Percentiles rank a stretch among this genome's conserved stretches.
These are phyloP conservation scores for Alloscopus bannaensis DNA, from an alignment of 2,888 invertebrate species.

Conservation along the genomic window DNA sequence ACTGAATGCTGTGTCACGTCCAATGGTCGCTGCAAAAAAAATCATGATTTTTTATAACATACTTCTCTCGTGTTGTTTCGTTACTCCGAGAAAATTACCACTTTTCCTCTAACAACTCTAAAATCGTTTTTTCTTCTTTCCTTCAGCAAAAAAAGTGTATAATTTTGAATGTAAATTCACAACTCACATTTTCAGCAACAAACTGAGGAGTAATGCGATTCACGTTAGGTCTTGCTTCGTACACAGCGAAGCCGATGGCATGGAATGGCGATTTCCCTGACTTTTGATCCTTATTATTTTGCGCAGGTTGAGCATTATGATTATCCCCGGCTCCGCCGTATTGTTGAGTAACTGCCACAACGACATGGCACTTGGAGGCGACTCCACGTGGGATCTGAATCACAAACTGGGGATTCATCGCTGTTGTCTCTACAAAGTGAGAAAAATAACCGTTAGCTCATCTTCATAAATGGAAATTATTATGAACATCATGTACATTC, in stretches of 20 bases:
- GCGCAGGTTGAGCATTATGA: conserved; percentile 61
- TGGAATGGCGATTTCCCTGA: conserved; percentile 77
- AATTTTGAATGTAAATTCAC: not conserved
- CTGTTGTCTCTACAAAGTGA: conserved; percentile 79
- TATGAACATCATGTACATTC: not conserved
- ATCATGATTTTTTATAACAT: conserved; percentile 2
- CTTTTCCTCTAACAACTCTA: not conserved
- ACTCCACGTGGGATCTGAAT: conserved; percentile 82
- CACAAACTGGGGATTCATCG: conserved; percentile 84
- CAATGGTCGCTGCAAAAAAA: conserved; percentile 79
- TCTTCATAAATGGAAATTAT: not conserved
- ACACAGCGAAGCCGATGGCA: conserved; percentile 84
- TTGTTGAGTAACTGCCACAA: conserved; percentile 81
- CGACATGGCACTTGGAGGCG: conserved; percentile 83
- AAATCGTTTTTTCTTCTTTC: not conserved
- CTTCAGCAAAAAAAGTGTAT: not conserved
- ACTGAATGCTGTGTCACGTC: conserved; percentile 83
- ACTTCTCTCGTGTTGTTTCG: no score
- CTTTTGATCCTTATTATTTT: conserved; percentile 75
- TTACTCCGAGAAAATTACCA: conserved; percentile 1
- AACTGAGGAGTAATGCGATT: conserved; percentile 80
- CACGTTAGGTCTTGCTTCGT: conserved; percentile 82
- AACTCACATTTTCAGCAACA: conserved; percentile 79
- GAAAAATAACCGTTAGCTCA: not conserved
- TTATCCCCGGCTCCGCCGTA: conserved; percentile 58